Percentiles rank a stretch among this genome's conserved stretches.
phyloP scores from a whole-genome alignment of 2,113 vertebrate species.

The Lepidothrix coronata region DNA sequence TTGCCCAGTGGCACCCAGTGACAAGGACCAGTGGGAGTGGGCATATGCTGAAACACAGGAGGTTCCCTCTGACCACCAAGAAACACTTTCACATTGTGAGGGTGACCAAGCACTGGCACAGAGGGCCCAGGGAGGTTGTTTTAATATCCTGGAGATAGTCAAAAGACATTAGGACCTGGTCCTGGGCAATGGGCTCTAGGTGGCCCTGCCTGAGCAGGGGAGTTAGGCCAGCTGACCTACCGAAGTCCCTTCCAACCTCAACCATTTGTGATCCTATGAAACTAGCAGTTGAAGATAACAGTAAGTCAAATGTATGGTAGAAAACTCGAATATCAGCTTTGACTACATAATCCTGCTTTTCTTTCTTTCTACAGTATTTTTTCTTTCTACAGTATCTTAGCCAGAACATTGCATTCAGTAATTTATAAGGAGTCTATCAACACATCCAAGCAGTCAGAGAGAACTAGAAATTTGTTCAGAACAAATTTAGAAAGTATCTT shows the following conservation, averaged over 20 bases:
- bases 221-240: neutral
- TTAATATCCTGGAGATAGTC: neutral
- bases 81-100: neutral
- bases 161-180: accelerated
- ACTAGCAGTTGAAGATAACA: neutral
- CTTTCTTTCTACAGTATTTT: neutral
- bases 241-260: neutral
- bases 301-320: neutral
- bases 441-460: neutral
- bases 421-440: neutral
- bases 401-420: neutral
- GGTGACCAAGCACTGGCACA: neutral
- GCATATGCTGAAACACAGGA: neutral
- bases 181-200: neutral
- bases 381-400: neutral
- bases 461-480: neutral
- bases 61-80: neutral
- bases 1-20: neutral
- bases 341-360: neutral
- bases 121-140: neutral
- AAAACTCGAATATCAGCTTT: neutral
- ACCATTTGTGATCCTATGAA: neutral
- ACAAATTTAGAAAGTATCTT: neutral
- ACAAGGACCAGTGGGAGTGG: neutral
- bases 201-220: neutral